A percentile compares a stretch with the other conserved stretches of the same genome.
Conservation (phyloP, 2,888 invertebrate genomes). For the Listrodromus nycthemerus region DNA sequence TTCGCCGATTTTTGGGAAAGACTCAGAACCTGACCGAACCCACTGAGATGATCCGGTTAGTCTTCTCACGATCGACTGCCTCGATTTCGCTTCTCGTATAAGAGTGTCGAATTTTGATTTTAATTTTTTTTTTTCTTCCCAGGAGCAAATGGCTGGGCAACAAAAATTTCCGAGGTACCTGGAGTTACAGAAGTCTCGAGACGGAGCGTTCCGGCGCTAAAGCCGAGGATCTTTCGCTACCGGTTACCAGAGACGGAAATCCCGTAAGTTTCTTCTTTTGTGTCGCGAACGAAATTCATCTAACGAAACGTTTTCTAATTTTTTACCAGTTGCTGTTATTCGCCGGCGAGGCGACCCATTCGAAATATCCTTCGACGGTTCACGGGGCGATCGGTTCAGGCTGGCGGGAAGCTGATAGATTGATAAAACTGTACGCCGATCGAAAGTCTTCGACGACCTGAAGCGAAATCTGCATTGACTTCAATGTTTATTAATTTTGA, state of each 20-base stretch:
- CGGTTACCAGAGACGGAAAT: constrained; percentile 82
- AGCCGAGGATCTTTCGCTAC: constrained; percentile 86
- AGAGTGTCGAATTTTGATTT: constrained; percentile 9
- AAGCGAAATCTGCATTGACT: no score
- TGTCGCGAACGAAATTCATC: neutral
- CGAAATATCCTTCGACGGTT: constrained; percentile 87
- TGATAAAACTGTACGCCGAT: constrained; percentile 76
- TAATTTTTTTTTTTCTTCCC: no score
- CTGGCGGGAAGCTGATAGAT: constrained; percentile 89
- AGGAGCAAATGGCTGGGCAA: constrained; percentile 89
- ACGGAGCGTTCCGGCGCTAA: constrained; percentile 85
- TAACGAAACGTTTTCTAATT: neutral
- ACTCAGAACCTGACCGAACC: constrained; percentile 85
- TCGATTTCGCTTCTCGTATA: neutral
- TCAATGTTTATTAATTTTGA: neutral
- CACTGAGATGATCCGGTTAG: constrained; percentile 85
- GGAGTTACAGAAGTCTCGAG: constrained; percentile 87
- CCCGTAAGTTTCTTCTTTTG: constrained; percentile 72
- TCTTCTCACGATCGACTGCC: neutral
- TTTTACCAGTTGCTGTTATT: constrained; percentile 86
- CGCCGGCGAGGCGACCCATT: constrained; percentile 88
- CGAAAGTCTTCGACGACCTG: constrained; percentile 6
- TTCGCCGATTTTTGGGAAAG: constrained; percentile 86
- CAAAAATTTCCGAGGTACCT: constrained; percentile 89
- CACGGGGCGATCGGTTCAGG: constrained; percentile 91